Evolutionary conservation across 92 coral and sea anemone genomes (phyloP).

Genomic region (Parazoanthus darwini): DNA sequence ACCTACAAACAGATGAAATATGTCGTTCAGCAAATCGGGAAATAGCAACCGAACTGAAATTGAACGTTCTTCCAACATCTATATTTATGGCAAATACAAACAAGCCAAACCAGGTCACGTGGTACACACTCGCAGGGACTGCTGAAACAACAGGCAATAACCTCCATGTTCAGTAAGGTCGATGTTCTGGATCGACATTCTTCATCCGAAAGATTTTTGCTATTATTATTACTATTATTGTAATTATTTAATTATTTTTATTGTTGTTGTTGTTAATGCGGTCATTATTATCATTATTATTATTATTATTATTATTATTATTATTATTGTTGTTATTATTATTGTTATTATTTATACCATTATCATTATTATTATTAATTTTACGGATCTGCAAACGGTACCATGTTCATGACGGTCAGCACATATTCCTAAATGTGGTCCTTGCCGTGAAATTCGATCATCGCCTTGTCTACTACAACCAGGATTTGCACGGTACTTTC

Average conservation of each 20-base stretch:
- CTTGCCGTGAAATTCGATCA: conserved; percentile 94
- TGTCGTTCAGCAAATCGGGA: not conserved
- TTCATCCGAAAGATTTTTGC: not conserved
- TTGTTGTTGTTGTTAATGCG: no score
- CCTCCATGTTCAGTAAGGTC: no score
- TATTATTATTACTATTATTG: no score
- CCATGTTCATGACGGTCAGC: conserved; percentile 92
- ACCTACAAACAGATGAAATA: conserved; percentile 54
- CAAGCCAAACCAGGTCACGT: no score
- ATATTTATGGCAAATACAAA: not conserved
- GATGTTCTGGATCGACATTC: not conserved
- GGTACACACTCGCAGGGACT: no score
- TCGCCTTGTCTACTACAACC: conserved; percentile 84
- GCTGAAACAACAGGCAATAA: no score
- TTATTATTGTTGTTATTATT: no score
- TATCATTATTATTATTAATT: no score
- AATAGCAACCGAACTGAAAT: not conserved
- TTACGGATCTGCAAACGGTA: not conserved
- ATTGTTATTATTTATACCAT: no score
- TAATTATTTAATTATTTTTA: no score
- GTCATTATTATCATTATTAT: no score
- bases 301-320: no score
- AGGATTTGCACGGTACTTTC: conserved; percentile 77
- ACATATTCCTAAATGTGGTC: conserved; percentile 82
- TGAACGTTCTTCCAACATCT: not conserved